A percentile compares a stretch with the other conserved stretches of the same genome.
phyloP scores from a whole-genome alignment of 2,797 vertebrate genomes.

The Anolis apletophallus region DNA sequence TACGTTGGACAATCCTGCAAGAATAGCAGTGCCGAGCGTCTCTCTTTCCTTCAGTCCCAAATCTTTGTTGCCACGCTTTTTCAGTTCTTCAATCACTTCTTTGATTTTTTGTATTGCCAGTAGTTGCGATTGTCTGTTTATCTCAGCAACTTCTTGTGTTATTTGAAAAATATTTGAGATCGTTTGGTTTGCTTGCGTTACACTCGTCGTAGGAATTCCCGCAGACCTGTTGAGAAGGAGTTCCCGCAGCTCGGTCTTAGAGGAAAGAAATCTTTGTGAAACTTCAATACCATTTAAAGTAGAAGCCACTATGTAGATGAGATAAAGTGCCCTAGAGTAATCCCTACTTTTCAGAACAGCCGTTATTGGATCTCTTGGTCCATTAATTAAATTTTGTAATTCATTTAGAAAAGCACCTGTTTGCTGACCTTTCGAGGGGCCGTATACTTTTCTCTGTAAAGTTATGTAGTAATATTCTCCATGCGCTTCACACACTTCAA shows the following conservation, averaged over 20 bases:
- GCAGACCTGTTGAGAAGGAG: constrained; percentile 60
- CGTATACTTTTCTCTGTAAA: constrained; percentile 36
- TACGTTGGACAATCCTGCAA: constrained; percentile 71
- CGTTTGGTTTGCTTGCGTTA: constrained; percentile 69
- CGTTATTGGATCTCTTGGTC: neutral
- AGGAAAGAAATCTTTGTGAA: neutral
- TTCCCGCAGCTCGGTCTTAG: constrained; percentile 52
- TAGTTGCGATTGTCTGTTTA: constrained; percentile 42
- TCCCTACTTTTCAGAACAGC: constrained; percentile 48
- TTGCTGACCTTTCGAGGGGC: neutral
- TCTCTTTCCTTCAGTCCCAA: constrained; percentile 67
- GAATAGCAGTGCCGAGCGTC: constrained; percentile 67
- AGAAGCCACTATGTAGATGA: constrained; percentile 66
- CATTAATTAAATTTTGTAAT: constrained; percentile 39
- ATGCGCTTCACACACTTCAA: constrained; percentile 66
- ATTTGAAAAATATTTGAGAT: constrained; percentile 60
- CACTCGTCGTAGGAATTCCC: constrained; percentile 41
- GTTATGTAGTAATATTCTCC: constrained; percentile 66
- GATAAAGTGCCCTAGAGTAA: constrained; percentile 63
- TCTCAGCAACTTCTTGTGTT: constrained; percentile 54
- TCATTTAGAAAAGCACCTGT: neutral
- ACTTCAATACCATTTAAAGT: constrained; percentile 65
- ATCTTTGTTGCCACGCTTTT: neutral
- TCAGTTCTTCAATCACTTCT: constrained; percentile 58
- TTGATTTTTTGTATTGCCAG: constrained; percentile 48